Percentiles rank a stretch among this genome's conserved stretches.
Conservation (phyloP, 2,888 invertebrate genomes). For the Parnassius smintheus region DNA sequence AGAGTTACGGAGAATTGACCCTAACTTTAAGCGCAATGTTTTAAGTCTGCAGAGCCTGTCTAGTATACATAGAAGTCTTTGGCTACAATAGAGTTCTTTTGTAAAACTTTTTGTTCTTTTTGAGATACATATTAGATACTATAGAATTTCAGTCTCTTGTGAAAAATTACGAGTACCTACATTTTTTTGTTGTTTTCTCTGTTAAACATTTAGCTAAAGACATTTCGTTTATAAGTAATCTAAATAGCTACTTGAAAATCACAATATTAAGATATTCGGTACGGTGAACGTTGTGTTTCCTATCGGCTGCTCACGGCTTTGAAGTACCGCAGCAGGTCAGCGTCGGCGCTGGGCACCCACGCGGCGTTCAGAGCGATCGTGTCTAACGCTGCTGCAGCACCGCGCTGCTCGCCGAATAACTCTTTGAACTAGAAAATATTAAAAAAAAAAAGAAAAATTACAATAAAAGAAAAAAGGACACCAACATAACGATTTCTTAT, state of each 20-base stretch:
- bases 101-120: background rate
- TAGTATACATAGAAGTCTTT: too few species aligned
- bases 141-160: background rate
- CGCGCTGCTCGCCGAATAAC: constrained; percentile 78
- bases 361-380: constrained; percentile 90
- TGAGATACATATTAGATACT: background rate
- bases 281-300: background rate
- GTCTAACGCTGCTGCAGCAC: constrained; percentile 88
- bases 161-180: background rate
- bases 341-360: constrained; percentile 85
- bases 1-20: background rate
- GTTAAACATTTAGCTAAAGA: background rate
- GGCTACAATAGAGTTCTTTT: background rate
- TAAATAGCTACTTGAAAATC: background rate
- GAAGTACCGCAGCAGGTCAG: constrained; percentile 68
- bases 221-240: background rate
- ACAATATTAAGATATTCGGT: background rate
- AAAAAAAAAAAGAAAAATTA: too few species aligned
- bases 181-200: background rate
- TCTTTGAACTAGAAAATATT: constrained; percentile 79
- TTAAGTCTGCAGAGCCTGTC: too few species aligned
- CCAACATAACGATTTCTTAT: too few species aligned
- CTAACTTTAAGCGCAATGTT: too few species aligned
- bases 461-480: too few species aligned
- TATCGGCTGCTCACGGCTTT: constrained; percentile 34